These are phyloP conservation scores for Phalacrocorax carbo DNA, from an alignment of 2,113 vertebrate genomes.

Conservation along the genomic window DNA sequence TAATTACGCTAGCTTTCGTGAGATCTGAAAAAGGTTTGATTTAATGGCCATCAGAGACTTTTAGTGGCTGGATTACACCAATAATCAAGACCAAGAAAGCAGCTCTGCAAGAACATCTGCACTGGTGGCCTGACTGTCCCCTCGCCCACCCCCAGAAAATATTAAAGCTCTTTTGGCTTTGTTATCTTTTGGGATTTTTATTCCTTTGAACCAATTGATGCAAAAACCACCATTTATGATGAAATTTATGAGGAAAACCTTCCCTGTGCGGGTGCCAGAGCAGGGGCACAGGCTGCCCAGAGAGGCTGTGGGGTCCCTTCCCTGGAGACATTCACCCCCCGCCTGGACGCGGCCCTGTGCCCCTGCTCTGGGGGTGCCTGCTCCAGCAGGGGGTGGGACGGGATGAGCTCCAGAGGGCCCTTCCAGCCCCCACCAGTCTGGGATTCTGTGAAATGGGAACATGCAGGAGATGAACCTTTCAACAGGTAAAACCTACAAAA, in stretches of 20 bases:
- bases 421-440: no score
- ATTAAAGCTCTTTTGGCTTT: neutral
- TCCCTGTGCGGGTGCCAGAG: no score
- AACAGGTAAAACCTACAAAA: neutral
- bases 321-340: no score
- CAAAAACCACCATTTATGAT: neutral
- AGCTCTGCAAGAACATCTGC: neutral
- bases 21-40: neutral
- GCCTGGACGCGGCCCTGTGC: no score
- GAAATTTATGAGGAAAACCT: no score
- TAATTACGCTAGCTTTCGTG: neutral
- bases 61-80: neutral
- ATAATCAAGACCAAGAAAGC: neutral
- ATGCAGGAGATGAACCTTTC: neutral
- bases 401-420: no score
- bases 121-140: neutral
- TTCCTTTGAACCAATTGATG: neutral
- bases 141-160: accelerated
- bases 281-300: no score
- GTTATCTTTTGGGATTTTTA: neutral
- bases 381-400: no score
- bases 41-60: neutral
- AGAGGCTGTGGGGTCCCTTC: no score
- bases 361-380: no score
- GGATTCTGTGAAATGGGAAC: neutral